phyloP scores from a whole-genome alignment of 1,140 invertebrate species.

The Microvelia longipes region DNA sequence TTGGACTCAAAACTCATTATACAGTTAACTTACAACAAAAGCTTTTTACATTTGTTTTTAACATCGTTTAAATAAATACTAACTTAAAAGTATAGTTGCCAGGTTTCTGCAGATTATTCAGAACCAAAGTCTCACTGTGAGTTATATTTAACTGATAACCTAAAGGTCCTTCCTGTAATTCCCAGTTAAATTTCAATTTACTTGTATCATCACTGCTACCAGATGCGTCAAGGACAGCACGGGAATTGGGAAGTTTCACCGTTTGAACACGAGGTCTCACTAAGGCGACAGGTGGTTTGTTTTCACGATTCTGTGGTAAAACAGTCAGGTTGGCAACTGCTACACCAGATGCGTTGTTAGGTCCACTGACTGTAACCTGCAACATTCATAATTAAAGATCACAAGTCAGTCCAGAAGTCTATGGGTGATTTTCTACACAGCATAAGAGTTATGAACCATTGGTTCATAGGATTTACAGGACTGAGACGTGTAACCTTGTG shows the following conservation, averaged over 20 bases:
- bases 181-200: constrained; percentile 54
- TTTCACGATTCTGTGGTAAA: constrained; percentile 63
- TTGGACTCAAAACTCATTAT: no score
- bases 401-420: no score
- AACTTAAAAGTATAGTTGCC: constrained; percentile 85
- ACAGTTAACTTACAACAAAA: no score
- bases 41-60: no score
- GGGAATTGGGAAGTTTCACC: constrained; percentile 74
- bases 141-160: constrained; percentile 64
- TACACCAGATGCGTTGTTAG: constrained; percentile 54
- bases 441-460: no score
- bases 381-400: no score
- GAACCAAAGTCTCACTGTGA: constrained; percentile 63
- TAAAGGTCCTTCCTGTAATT: constrained; percentile 70
- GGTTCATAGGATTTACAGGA: no score
- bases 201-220: constrained; percentile 43
- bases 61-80: no score
- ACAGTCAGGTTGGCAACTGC: constrained; percentile 84
- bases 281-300: constrained; percentile 68
- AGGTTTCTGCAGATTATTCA: constrained; percentile 63
- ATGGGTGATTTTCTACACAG: no score
- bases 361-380: constrained; percentile 44
- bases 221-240: constrained; percentile 76
- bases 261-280: constrained; percentile 69
- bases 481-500: no score